Evolutionary conservation across 2,113 vertebrate species (phyloP).

Genomic region (Furnarius figulus): DNA sequence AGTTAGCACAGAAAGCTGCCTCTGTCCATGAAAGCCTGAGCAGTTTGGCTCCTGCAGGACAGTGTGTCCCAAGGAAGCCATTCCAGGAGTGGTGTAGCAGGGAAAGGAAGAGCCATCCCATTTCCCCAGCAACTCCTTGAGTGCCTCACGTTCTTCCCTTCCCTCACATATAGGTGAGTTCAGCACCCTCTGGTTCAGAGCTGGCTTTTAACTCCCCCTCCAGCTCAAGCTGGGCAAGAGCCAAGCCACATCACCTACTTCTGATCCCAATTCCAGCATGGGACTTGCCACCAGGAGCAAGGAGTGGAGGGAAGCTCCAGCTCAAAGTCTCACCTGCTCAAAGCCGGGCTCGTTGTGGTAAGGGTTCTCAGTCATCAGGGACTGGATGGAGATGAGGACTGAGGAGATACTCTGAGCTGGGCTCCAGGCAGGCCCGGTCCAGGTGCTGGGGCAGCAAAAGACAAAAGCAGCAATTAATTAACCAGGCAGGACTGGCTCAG

Average conservation of each 20-base stretch:
- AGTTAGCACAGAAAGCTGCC: neutral
- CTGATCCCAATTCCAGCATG: neutral
- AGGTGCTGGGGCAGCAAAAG: slow-evolving; percentile 81
- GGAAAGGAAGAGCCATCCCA: neutral
- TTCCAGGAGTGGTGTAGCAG: neutral
- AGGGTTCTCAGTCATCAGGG: slow-evolving; percentile 97
- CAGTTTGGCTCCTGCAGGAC: neutral
- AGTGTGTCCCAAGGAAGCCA: neutral
- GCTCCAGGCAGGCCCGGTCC: slow-evolving; percentile 98
- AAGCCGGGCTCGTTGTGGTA: slow-evolving; percentile 99
- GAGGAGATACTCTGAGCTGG: slow-evolving; percentile 98
- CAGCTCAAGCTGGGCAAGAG: neutral
- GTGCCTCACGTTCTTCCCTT: neutral
- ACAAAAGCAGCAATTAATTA: neutral
- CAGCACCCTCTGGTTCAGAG: neutral
- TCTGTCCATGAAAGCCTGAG: neutral
- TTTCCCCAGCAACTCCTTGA: neutral
- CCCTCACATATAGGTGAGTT: neutral
- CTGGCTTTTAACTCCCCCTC: neutral
- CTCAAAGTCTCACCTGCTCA: slow-evolving; percentile 85
- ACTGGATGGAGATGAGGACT: slow-evolving; percentile 98
- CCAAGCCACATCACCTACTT: neutral
- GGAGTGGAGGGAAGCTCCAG: neutral
- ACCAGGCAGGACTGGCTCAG: neutral
- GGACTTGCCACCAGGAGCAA: neutral